These are phyloP conservation scores for Phenganax marumi DNA, from an alignment of 92 coral and sea anemone genomes.

Conservation along the genomic window DNA sequence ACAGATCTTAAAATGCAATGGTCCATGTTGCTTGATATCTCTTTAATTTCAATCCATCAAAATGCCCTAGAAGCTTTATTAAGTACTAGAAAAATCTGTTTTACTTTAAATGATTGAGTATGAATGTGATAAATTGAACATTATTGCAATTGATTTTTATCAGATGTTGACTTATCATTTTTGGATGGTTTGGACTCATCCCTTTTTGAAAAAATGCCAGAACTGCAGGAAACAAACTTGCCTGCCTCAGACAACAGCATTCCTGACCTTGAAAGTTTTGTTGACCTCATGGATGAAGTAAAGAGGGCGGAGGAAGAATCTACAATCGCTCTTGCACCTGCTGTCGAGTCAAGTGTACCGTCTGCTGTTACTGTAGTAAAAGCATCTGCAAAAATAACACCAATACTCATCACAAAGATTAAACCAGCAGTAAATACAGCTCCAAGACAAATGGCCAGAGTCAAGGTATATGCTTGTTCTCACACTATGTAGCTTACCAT, in stretches of 20 bases:
- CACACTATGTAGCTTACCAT: not conserved
- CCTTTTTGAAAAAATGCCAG: slow-evolving; percentile 10
- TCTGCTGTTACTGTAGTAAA: slow-evolving; percentile 5
- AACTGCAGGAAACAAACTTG: slow-evolving; percentile 9
- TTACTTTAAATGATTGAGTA: no score
- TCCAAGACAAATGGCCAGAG: not conserved
- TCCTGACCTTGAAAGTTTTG: slow-evolving; percentile 29
- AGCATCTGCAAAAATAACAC: slow-evolving; percentile 27
- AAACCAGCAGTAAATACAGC: slow-evolving; percentile 15
- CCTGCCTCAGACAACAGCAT: not conserved
- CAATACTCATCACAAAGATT: slow-evolving; percentile 35
- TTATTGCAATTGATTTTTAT: not conserved
- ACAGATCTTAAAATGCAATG: no score
- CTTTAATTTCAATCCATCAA: no score
- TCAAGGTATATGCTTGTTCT: not conserved
- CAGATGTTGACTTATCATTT: slow-evolving; percentile 38
- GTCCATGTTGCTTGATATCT: no score
- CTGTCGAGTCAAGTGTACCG: not conserved
- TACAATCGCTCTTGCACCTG: not conserved
- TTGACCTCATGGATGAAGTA: slow-evolving; percentile 25
- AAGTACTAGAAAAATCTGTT: no score
- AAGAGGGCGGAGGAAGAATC: not conserved
- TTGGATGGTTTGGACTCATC: slow-evolving; percentile 35
- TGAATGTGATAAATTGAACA: no score
- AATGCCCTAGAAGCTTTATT: no score